phyloP scores from a whole-genome alignment of 2,113 vertebrate species.

The Ceyx melanurus region DNA sequence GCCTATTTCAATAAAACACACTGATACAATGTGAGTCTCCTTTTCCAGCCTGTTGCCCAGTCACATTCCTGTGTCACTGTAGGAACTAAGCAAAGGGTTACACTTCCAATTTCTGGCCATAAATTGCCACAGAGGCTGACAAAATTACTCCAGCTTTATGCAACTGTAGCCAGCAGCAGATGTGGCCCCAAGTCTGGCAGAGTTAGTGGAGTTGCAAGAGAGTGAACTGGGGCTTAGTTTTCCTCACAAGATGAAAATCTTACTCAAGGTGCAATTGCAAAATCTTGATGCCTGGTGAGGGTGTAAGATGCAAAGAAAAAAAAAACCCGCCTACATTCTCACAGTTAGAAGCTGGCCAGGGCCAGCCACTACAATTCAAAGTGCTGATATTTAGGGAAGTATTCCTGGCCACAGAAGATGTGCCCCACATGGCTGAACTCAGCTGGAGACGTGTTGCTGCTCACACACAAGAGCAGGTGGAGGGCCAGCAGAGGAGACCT shows the following conservation, averaged over 20 bases:
- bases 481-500: accelerated
- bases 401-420: background rate
- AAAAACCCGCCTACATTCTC: background rate
- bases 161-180: background rate
- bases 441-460: background rate
- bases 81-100: background rate
- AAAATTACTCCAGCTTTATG: slow-evolving; percentile 20
- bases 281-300: background rate
- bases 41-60: background rate
- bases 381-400: background rate
- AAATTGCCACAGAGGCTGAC: background rate
- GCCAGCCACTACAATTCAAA: accelerated
- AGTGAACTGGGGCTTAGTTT: background rate
- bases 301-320: background rate
- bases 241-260: background rate
- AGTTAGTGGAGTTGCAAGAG: background rate
- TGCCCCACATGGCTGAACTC: background rate
- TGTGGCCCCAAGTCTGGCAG: background rate
- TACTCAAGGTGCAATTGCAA: background rate
- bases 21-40: background rate
- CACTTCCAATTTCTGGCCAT: background rate
- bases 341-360: background rate
- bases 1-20: background rate
- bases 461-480: accelerated
- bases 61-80: background rate